Evolutionary conservation across 2,888 invertebrate species (phyloP), one percentile per base, ranked within the genome.

Genomic region (Meganola albula): DNA sequence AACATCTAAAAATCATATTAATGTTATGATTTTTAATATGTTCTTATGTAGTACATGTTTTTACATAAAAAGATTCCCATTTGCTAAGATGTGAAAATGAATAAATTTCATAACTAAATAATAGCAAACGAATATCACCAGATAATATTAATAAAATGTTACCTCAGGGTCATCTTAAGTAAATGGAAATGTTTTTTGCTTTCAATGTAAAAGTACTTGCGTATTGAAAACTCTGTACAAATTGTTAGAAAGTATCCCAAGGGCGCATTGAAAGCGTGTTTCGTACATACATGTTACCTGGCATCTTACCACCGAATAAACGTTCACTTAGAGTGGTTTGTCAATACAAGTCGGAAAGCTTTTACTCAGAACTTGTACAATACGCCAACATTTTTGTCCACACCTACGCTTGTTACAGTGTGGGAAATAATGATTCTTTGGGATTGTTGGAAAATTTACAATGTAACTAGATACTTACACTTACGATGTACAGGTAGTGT

Each of bases 321-420:
- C 63, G 60, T 51, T 62, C 58, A 34, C 49, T 57, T 58, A 48
- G 62, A 77, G 74, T 68, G 74, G 63, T 68, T 54, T 70, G 75
- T 77, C 74, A 75, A 75, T 69, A 75, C 56, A 45, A 58, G 44
- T 52, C 43, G 45, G 49, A 58, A 60, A 65, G 69, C 64, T 73
- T 70, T 73, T 61, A 65, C 69, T 66, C 60, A 53, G 51, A 35
- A 48, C 52, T 58, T 53, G 48, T 42, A 32, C 48, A 41, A 44
- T 41, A 48, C 27, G 34, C 31, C 40, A 3, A 20, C 8, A 20
- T 20, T 42, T 42, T 42, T 35, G 36, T 27, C 12, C 28, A 20
- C 11, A 21, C 21, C 24, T 27, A 38, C 25, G 4, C 16, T 16
- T 16, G 6, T 16, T 5, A 4, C 16, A n/a, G n/a, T n/a, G n/a